Percentiles rank a stretch among this genome's conserved stretches.
Evolutionary conservation across 35 echinoderm and acorn worm species (phyloP).

Genomic region (Nesometra sesokonis): DNA sequence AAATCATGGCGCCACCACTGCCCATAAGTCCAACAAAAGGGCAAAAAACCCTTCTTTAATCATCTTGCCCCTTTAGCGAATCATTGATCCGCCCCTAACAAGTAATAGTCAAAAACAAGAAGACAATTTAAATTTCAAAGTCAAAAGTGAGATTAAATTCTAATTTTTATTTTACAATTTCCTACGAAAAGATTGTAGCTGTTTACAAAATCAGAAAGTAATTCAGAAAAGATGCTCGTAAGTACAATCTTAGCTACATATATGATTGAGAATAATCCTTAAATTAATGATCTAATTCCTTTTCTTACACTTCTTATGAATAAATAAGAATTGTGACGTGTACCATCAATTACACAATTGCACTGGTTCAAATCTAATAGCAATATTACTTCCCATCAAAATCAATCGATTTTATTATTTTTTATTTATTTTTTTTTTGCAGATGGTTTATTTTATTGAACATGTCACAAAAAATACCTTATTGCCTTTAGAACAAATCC

Average conservation of each 20-base stretch:
- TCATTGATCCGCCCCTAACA: too few relatives aligned
- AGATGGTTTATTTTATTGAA: background rate
- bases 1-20: too few relatives aligned
- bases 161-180: background rate
- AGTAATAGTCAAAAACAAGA: too few relatives aligned
- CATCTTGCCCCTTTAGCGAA: too few relatives aligned
- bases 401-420: background rate
- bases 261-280: background rate
- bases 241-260: background rate
- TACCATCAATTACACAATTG: background rate
- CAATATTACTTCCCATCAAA: background rate
- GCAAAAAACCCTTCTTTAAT: too few relatives aligned
- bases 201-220: background rate
- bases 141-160: background rate
- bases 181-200: background rate
- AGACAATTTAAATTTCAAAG: too few relatives aligned
- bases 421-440: background rate
- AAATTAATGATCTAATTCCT: background rate
- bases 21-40: too few relatives aligned
- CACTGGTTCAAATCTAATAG: background rate
- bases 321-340: background rate
- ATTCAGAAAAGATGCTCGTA: background rate
- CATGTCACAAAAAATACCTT: background rate
- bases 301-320: background rate
- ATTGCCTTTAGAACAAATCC: background rate